Conservation (phyloP, 2,113 vertebrate species). For the Notiomystis cincta region DNA sequence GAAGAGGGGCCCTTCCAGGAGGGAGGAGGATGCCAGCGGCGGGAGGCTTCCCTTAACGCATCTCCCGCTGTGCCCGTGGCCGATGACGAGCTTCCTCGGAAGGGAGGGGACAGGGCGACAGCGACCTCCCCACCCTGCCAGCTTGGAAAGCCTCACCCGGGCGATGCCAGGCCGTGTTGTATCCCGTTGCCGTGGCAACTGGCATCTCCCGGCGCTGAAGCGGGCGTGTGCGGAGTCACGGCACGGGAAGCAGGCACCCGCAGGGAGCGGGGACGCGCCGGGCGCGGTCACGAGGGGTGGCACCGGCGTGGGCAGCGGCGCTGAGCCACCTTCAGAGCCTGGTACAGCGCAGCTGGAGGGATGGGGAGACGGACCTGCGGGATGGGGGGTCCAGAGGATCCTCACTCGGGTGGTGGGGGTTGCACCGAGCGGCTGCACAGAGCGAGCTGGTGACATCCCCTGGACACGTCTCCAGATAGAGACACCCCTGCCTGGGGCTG, state of each 20-base stretch:
- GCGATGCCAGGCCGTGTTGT: slow-evolving; percentile 69
- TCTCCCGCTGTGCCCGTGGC: neutral
- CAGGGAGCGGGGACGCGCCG: accelerated
- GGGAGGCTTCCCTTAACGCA: neutral
- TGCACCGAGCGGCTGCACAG: neutral
- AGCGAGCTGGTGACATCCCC: accelerated
- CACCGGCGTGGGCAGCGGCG: accelerated
- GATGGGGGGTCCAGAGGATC: neutral
- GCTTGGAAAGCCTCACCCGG: slow-evolving; percentile 55
- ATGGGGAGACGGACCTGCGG: neutral
- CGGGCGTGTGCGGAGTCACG: slow-evolving; percentile 55
- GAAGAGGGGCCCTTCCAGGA: slow-evolving; percentile 30
- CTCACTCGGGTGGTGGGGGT: accelerated
- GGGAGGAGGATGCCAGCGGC: neutral
- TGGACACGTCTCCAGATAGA: accelerated
- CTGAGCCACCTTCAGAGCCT: neutral
- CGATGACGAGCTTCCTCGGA: neutral
- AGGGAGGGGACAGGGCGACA: neutral
- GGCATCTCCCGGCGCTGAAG: slow-evolving; percentile 53
- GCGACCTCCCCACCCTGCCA: neutral
- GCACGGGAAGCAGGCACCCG: slow-evolving; percentile 25
- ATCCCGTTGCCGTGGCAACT: slow-evolving; percentile 64
- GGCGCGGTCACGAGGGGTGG: accelerated
- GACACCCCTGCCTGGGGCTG: neutral
- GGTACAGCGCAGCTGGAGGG: neutral